Conservation (phyloP, 2,888 invertebrate genomes). For the Cepaea hortensis region DNA sequence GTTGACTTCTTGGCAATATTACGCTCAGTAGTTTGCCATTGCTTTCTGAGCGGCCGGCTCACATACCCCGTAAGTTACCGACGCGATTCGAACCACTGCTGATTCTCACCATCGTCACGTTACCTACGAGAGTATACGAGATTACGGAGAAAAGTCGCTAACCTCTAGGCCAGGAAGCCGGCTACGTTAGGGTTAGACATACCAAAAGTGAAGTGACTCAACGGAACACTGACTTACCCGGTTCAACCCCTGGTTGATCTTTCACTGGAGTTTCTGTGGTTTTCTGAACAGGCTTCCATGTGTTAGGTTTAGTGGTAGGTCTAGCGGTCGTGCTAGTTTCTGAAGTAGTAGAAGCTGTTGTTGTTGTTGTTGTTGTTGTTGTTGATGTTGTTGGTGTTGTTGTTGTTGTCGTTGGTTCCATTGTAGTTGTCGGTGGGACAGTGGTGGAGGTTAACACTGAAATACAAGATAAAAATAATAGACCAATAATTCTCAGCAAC, state of each 20-base stretch:
- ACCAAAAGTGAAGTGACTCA: no score
- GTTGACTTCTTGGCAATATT: no score
- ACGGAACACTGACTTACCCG: not conserved
- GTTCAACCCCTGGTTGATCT: not conserved
- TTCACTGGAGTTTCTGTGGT: not conserved
- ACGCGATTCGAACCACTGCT: no score
- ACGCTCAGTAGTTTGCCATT: no score
- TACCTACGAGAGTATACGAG: no score
- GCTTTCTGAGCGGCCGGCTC: no score
- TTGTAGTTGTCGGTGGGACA: conserved; percentile 6
- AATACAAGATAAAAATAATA: not conserved
- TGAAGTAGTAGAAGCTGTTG: not conserved
- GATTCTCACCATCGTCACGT: no score
- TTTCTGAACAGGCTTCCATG: not conserved
- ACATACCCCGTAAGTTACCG: no score
- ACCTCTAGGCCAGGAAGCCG: no score
- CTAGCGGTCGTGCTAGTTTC: not conserved
- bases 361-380: conserved; percentile 10
- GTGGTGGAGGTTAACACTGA: conserved; percentile 17
- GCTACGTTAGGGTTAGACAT: no score
- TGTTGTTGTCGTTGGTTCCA: conserved; percentile 9
- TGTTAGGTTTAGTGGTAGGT: not conserved
- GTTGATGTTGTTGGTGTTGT: conserved; percentile 1
- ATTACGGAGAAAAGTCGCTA: no score
- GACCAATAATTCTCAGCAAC: not conserved